Base-by-base conservation (phyloP, 2,888 invertebrate genomes). In the Galerucella pusilla region DNA sequence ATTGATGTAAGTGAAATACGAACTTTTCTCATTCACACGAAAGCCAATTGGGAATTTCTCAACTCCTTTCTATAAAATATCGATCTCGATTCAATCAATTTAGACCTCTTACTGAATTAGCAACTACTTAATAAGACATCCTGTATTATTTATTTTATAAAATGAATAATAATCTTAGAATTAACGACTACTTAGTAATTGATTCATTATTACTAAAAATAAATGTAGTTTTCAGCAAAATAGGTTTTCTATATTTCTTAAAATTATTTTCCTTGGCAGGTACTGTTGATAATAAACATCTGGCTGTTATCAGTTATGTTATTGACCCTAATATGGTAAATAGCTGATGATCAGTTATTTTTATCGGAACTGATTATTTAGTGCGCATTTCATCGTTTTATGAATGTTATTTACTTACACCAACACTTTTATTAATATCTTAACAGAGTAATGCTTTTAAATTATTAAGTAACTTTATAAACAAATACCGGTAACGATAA, bases 281-380 rank as follows among this genome's bases (percentile, higher is more conserved):
- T 71, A 66, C 65, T 45, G 54, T 59, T 64, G 66, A 71, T 66
- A 71, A 71, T 65, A 66, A 71, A 71, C 71, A 71, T 71, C 71
- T 66, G 71, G 65, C 60, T 66, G 71, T 66, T 71, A 71, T 71
- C 71, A 46, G 42, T 46, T n/a, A 66, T 71, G 71, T 71, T 71
- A 66, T 71, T 71, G 66, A 71, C 71, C 71, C 65, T 59, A 28
- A 66, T 71, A 71, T 71, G 71, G 66, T 71, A 66, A 71, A 71
- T 71, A 71, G 71, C 63, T 71, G 71, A 71, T 71, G 65, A 71
- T 71, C 66, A 65, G 71, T 71, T 71, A 66, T 71, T 66, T 71
- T 71, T 71, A 71, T 71, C 71, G 66, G 65, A 46, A 54, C 20
- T 71, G 71, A 65, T 71, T 71, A 71, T 71, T 71, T 71, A 71